phyloP scores from a whole-genome alignment of 1,140 invertebrate genomes.

The Elymnias hypermnestra region DNA sequence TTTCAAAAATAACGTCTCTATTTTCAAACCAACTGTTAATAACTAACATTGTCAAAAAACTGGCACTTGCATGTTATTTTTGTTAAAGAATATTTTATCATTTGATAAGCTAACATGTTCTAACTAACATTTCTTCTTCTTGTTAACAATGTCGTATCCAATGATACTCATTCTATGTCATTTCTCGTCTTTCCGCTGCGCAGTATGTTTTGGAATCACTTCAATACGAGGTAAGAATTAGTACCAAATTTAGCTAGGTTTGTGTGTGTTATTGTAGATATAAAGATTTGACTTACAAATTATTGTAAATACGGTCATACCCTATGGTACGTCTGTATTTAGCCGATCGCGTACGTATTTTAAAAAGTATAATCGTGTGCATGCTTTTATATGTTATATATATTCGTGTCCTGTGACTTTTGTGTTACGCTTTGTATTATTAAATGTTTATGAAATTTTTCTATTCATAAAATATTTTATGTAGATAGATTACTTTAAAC shows the following conservation, averaged over 20 bases:
- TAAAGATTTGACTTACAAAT: too few species aligned
- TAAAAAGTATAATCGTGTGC: constrained; percentile 38
- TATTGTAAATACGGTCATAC: too few species aligned
- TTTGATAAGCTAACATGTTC: constrained; percentile 20
- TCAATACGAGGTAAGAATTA: constrained; percentile 95
- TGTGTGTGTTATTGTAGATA: constrained; percentile 35
- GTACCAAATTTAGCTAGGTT: constrained; percentile 41
- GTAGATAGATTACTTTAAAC: constrained; percentile 1
- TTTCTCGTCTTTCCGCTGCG: constrained; percentile 80
- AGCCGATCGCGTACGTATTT: constrained; percentile 37
- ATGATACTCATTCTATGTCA: constrained; percentile 64
- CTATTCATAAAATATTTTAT: neutral
- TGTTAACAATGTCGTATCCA: constrained; percentile 50
- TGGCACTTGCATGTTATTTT: constrained; percentile 56
- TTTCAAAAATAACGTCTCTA: constrained; percentile 24
- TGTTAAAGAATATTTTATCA: constrained; percentile 28
- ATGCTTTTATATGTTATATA: constrained; percentile 46
- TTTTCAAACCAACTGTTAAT: constrained; percentile 16
- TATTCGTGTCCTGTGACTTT: constrained; percentile 67
- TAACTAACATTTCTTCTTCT: constrained; percentile 30
- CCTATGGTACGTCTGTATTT: constrained; percentile 34
- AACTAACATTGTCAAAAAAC: constrained; percentile 21
- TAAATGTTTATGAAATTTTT: constrained; percentile 17
- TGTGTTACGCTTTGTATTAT: constrained; percentile 71
- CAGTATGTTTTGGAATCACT: constrained; percentile 98